phyloP scores from a whole-genome alignment of 53 echinoderm and acorn worm species.

The Mesocentrotus franciscanus region DNA sequence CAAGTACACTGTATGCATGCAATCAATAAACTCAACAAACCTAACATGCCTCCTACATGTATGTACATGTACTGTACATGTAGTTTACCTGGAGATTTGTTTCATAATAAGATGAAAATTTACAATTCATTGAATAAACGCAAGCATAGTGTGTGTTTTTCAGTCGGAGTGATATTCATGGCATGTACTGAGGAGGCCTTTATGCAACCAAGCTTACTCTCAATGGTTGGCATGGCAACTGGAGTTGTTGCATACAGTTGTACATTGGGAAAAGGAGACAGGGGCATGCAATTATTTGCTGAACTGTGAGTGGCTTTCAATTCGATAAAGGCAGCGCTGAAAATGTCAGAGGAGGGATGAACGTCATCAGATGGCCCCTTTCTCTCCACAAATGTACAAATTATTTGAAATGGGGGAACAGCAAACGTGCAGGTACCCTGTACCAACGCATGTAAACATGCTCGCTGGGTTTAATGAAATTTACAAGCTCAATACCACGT shows the following conservation, averaged over 20 bases:
- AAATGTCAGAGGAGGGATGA: conserved; percentile 25
- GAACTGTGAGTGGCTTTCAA: conserved; percentile 41
- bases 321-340: conserved; percentile 31
- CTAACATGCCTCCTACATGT: too few relatives aligned
- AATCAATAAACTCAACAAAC: too few relatives aligned
- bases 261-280: background rate
- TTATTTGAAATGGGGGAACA: conserved; percentile 11
- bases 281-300: conserved; percentile 3
- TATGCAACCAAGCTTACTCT: conserved; percentile 3
- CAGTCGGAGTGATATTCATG: background rate
- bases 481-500: background rate
- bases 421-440: background rate
- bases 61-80: too few relatives aligned
- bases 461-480: background rate
- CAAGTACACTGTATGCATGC: too few relatives aligned
- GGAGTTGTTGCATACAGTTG: background rate
- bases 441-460: background rate
- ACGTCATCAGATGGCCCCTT: conserved; percentile 45
- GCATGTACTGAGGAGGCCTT: background rate
- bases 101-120: background rate
- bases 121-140: background rate
- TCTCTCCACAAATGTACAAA: conserved; percentile 34
- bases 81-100: background rate
- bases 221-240: conserved; percentile 18
- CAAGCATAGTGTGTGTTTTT: background rate